Base-by-base conservation (phyloP, 30 jellyfish, hydroid and myxozoan species). In the Aurelia coerulea region DNA sequence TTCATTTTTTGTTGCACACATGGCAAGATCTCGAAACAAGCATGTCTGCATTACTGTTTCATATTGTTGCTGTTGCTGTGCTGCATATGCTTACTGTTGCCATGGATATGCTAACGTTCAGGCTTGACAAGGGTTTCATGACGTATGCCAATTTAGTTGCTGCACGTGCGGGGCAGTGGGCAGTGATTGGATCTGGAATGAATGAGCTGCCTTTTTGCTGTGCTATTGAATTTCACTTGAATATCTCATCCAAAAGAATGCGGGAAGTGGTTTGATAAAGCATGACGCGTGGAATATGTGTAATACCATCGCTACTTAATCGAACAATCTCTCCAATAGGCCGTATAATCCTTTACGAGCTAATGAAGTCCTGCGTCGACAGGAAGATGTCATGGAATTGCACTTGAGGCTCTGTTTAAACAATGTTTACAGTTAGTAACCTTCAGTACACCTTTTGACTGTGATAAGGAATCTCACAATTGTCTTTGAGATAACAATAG, bases 181-280 rank as follows among this genome's bases (percentile, higher is more conserved):
- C 6, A 62, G 8, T 29, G 80, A 2, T 46, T 10, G 17, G 78
- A 16, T 9, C 12, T 8, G 3, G 33, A 81, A 68, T 69, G 84
- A 67, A 81, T 66, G 81, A 64, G 54, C 74, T 56, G 53, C 83
- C 33, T 29, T 49, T 46, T 73, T 17, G 23, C 58, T 10, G 42
- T 35, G 32, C 29, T 46, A 9, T 46, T 46, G 56, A 46, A 46
- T 46, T 46, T 46, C 56, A 46, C 16, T 62, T 71, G 80, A 65
- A 83, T 83, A 51, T n/a, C 69, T 56, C 81, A 64, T 35, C 62
- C 64, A 71, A 59, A 56, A 29, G 92, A 83, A 83, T 70, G 92
- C 92, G 85, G 92, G 92, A 83, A 70, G 92, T 81, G 91, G 91
- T 81, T 37, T 32, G 58, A 65, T 29, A 41, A 31, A 35, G 78